Conservation (phyloP, 2,113 vertebrate species). For the Coryphaenoides rupestris region DNA sequence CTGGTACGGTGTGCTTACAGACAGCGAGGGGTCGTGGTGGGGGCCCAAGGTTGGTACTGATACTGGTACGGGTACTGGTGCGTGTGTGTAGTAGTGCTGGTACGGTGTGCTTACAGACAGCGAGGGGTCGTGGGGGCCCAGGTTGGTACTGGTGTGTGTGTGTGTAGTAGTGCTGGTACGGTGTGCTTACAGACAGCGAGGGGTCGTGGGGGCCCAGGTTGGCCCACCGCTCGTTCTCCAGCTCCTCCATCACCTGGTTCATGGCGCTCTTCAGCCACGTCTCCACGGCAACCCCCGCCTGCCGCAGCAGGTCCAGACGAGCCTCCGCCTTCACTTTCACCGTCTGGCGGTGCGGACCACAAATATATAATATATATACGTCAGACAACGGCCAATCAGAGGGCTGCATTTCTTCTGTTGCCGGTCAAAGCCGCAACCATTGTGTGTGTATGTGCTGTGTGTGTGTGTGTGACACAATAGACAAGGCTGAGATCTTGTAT, state of each 20-base stretch:
- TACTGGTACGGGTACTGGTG: too few relatives aligned
- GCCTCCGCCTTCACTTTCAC: slow-evolving; percentile 93
- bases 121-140: slow-evolving; percentile 81
- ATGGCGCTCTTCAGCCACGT: slow-evolving; percentile 97
- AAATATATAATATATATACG: neutral
- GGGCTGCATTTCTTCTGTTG: neutral
- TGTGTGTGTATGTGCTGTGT: too few relatives aligned
- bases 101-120: slow-evolving; percentile 23
- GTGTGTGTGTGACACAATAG: too few relatives aligned
- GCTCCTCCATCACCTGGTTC: slow-evolving; percentile 98
- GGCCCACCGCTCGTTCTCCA: slow-evolving; percentile 96
- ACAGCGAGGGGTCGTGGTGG: too few relatives aligned
- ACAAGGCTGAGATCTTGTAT: too few relatives aligned
- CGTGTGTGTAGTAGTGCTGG: neutral
- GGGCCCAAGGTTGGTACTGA: too few relatives aligned
- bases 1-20: too few relatives aligned
- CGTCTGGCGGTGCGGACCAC: slow-evolving; percentile 65
- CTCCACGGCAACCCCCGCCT: slow-evolving; percentile 91
- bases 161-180: neutral
- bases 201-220: slow-evolving; percentile 82
- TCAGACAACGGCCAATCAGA: slow-evolving; percentile 11
- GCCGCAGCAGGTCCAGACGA: slow-evolving; percentile 86
- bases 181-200: slow-evolving; percentile 79
- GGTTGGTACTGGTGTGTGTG: slow-evolving; percentile 11
- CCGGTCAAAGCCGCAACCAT: too few relatives aligned